These are phyloP conservation scores for Erpornis zantholeuca DNA, from an alignment of 2,113 vertebrate genomes.

Conservation along the genomic window DNA sequence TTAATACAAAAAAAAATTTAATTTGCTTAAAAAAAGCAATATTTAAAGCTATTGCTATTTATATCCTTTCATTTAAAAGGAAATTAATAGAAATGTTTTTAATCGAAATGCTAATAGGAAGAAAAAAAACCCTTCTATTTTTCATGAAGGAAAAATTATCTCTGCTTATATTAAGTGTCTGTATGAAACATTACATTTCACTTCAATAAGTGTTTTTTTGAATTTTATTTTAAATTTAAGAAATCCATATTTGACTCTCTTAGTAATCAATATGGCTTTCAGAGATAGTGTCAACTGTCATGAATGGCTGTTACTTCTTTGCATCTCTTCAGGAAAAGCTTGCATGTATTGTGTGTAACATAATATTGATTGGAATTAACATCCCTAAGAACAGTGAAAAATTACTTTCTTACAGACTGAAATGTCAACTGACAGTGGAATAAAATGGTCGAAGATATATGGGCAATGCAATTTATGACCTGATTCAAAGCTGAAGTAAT, in stretches of 20 bases:
- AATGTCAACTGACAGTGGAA: not conserved
- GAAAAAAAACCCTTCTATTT: not conserved
- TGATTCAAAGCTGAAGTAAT: not conserved
- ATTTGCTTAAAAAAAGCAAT: not conserved
- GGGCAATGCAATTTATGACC: not conserved
- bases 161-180: constrained; percentile 19
- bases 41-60: constrained; percentile 47
- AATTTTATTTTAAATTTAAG: not conserved
- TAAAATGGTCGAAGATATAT: not conserved
- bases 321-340: not conserved
- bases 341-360: not conserved
- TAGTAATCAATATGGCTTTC: constrained; percentile 35
- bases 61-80: constrained; percentile 46
- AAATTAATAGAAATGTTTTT: constrained; percentile 47
- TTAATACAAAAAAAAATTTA: not conserved
- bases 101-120: constrained; percentile 57
- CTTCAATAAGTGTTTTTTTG: not conserved
- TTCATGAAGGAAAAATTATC: constrained; percentile 52
- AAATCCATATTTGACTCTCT: constrained; percentile 3
- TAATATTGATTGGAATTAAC: not conserved
- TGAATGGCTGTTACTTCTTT: not conserved
- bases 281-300: not conserved
- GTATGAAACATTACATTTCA: constrained; percentile 15
- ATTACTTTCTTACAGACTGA: not conserved
- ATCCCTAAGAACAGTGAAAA: not conserved